Percentiles rank a stretch among this genome's conserved stretches.
Conservation (phyloP, 2,113 vertebrate species). For the Gila orcuttii region DNA sequence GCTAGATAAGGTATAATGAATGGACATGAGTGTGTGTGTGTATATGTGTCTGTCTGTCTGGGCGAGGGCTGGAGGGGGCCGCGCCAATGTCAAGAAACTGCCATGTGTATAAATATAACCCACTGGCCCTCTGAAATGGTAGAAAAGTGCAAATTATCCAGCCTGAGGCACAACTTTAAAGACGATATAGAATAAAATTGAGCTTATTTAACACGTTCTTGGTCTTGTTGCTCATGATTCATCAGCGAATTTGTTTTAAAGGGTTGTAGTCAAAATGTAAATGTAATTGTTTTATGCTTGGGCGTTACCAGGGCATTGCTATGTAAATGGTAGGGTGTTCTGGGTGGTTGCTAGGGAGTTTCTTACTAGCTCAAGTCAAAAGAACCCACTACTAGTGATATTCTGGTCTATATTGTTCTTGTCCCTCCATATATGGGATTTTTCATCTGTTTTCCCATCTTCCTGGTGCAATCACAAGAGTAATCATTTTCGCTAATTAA, state of each 20-base stretch:
- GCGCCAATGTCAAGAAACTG: slow-evolving; percentile 18
- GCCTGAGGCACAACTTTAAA: neutral
- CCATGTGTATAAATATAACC: slow-evolving; percentile 47
- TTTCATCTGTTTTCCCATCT: too few species aligned
- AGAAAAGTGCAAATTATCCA: slow-evolving; percentile 10
- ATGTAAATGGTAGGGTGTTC: neutral
- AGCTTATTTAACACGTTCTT: neutral
- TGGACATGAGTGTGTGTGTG: slow-evolving; percentile 40
- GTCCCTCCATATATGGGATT: neutral
- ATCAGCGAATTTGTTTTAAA: neutral
- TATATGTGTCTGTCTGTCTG: slow-evolving; percentile 55
- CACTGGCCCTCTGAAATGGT: neutral
- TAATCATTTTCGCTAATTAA: too few species aligned
- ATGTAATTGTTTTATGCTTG: neutral
- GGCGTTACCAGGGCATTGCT: neutral
- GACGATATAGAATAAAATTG: neutral
- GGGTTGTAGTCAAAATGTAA: neutral
- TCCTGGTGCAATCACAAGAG: neutral
- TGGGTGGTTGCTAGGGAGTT: neutral
- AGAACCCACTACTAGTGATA: neutral
- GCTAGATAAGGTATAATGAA: slow-evolving; percentile 57
- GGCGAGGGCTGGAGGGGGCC: neutral
- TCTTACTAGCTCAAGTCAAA: neutral
- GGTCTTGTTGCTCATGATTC: neutral
- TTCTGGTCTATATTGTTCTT: neutral